Conservation (phyloP, 2,888 invertebrate species). For the Phymatocera aterrima region DNA sequence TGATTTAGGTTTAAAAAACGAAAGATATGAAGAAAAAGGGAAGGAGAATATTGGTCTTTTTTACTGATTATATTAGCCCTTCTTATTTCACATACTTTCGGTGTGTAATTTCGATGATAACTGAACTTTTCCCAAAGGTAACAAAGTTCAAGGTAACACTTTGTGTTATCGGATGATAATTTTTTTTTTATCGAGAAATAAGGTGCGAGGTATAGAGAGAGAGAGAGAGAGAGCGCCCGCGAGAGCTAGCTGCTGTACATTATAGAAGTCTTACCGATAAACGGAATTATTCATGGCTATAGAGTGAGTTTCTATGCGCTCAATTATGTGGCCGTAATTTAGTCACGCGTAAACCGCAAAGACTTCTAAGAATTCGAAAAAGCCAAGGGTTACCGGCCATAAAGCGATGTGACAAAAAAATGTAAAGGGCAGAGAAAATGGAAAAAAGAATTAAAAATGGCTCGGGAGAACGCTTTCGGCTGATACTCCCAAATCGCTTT, state of each 20-base stretch:
- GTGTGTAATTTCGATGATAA: too few species aligned
- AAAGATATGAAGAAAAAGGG: too few species aligned
- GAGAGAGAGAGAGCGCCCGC: background rate
- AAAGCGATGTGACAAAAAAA: background rate
- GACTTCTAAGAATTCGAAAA: slow-evolving; percentile 42
- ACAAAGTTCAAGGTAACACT: too few species aligned
- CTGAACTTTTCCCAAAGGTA: background rate
- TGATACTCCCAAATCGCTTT: too few species aligned
- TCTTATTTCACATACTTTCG: too few species aligned
- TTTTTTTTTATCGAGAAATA: too few species aligned
- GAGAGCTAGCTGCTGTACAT: background rate
- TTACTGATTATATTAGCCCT: too few species aligned
- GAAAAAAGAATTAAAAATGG: background rate
- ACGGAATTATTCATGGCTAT: slow-evolving; percentile 44
- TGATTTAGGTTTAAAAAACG: too few species aligned
- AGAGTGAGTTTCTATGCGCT: slow-evolving; percentile 18
- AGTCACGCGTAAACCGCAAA: slow-evolving; percentile 42
- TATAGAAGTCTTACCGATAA: slow-evolving; percentile 10
- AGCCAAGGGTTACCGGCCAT: slow-evolving; percentile 5
- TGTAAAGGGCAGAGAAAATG: too few species aligned
- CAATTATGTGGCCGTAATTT: slow-evolving; percentile 42
- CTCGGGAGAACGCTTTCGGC: too few species aligned
- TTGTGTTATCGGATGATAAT: background rate
- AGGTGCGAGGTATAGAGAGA: background rate
- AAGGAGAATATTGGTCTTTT: too few species aligned